Conservation (phyloP, 2,113 vertebrate genomes). For the Calypte anna region DNA sequence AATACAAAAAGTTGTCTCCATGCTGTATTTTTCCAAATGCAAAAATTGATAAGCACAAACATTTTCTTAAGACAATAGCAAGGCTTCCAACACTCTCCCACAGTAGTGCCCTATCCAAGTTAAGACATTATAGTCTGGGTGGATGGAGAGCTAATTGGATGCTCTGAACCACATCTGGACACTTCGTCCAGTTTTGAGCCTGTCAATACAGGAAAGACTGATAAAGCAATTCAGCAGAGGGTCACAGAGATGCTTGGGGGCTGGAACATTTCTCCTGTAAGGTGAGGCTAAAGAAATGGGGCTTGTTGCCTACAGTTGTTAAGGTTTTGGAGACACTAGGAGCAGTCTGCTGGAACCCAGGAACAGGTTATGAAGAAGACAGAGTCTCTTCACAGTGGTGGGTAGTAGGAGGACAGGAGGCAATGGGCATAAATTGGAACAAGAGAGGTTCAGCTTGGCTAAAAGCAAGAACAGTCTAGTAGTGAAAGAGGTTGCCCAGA, state of each 20-base stretch:
- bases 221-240: background rate
- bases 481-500: background rate
- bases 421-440: background rate
- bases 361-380: background rate
- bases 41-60: background rate
- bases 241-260: background rate
- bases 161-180: rapidly evolving
- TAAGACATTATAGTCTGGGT: background rate
- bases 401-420: background rate
- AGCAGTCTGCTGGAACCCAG: background rate
- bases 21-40: background rate
- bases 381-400: background rate
- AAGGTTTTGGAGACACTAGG: background rate
- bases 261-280: background rate
- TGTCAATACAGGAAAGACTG: background rate
- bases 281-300: background rate
- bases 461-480: background rate
- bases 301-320: background rate
- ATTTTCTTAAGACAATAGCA: background rate
- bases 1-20: background rate
- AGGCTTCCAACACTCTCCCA: background rate
- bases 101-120: background rate
- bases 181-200: background rate
- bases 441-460: background rate
- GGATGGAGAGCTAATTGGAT: background rate